Percentiles rank a stretch among this genome's conserved stretches.
phyloP scores from a whole-genome alignment of 2,113 vertebrate genomes.

The Dromaius novaehollandiae region DNA sequence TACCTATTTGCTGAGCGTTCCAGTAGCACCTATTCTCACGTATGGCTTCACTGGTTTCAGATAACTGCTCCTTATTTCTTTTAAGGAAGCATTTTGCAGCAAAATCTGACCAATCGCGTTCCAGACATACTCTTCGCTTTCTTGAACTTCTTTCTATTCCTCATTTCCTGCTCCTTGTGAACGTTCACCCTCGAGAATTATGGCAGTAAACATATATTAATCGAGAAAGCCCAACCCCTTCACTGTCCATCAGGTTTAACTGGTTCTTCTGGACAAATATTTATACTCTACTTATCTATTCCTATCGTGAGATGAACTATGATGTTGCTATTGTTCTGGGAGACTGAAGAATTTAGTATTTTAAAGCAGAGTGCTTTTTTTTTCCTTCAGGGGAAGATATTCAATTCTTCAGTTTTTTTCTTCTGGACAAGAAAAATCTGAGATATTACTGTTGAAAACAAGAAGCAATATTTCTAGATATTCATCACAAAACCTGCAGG shows the following conservation, averaged over 20 bases:
- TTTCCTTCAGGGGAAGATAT: accelerated
- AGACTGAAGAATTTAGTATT: neutral
- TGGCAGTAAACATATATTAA: accelerated
- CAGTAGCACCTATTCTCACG: accelerated
- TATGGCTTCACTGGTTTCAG: neutral
- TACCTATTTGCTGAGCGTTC: neutral
- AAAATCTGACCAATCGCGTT: neutral
- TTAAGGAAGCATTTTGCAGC: neutral
- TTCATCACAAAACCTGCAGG: neutral
- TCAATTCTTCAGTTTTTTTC: accelerated
- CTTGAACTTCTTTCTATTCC: neutral
- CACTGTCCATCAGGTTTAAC: accelerated
- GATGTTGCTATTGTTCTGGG: accelerated
- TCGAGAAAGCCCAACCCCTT: accelerated
- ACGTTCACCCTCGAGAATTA: neutral
- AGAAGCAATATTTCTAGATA: neutral
- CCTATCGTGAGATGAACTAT: accelerated
- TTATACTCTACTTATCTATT: neutral
- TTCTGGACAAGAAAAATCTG: accelerated
- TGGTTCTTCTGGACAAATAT: accelerated
- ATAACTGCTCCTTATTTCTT: accelerated
- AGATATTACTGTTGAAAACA: neutral
- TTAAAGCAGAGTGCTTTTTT: accelerated
- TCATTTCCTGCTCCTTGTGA: accelerated
- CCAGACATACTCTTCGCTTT: neutral